Base-by-base conservation (phyloP, 2,888 invertebrate genomes). In the Mellilla xanthometata region DNA sequence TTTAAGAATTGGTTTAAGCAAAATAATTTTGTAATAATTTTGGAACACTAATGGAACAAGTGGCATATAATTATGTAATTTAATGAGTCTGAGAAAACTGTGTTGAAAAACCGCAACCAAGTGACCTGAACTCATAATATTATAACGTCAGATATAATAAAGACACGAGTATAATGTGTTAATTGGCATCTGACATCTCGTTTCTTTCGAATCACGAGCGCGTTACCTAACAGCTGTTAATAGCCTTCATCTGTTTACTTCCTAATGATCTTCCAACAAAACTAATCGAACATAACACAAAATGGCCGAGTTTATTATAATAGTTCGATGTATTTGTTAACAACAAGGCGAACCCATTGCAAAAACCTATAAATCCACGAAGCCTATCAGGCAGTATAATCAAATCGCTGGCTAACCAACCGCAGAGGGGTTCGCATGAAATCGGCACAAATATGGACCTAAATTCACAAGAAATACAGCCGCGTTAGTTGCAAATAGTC, bases 401-500 rank as follows among this genome's bases (percentile, higher is more conserved):
- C 44, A 44, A 49, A 44, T 38, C 35, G 35, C 30, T 40, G 35
- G 28, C 11, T 36, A 27, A 41, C 40, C 36, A 39, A 31, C 13
- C 27, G 8, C 10, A 32, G 9, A 28, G 26, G 26, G 19, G 29
- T 13, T n/a, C 11, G 24, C 3, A 27, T 31, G 15, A 9, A 12
- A 8, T 8, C 9, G 1, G 9, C 1, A 11, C 12, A 48, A 51
- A 51, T n/a, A 8, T 36, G 9, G 7, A 54, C 53, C 38, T 38
- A 50, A 53, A 24, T 12, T 5, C 4, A 6, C 12, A 11, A 45
- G 29, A 43, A 43, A 39, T 43, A 53, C 33, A 12, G 49, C 27
- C 36, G 9, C 11, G 11, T 22, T 10, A 29, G 7, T 30, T 10
- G 12, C 10, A 23, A 35, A 36, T 39, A 27, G 15, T 30, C 44